Evolutionary conservation across 2,888 invertebrate genomes (phyloP).

Genomic region (Himalopsyche anomala): DNA sequence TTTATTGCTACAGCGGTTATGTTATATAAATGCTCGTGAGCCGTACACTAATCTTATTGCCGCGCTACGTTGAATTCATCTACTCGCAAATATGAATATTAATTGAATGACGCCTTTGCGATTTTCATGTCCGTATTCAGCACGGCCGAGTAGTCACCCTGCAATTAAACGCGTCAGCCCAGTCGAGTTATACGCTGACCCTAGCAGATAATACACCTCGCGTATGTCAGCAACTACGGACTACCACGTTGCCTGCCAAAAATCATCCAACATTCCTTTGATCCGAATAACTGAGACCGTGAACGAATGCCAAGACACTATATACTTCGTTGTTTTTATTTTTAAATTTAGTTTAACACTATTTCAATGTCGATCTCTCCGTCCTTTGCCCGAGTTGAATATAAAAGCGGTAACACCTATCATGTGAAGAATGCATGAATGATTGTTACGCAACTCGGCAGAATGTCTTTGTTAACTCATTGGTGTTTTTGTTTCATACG

Average conservation of each 20-base stretch:
- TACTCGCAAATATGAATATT: background rate
- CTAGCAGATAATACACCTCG: conserved; percentile 6
- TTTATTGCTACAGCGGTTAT: background rate
- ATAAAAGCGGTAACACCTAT: background rate
- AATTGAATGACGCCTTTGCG: background rate
- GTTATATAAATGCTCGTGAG: background rate
- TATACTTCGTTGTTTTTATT: conserved; percentile 54
- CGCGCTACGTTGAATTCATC: background rate
- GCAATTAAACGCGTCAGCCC: background rate
- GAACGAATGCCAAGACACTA: conserved; percentile 55
- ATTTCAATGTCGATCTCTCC: conserved; percentile 55
- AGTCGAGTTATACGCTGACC: background rate
- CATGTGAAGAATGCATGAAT: background rate
- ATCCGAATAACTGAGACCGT: conserved; percentile 51
- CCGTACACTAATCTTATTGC: background rate
- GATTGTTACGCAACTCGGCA: conserved; percentile 11
- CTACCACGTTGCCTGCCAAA: background rate
- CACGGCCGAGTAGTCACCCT: background rate
- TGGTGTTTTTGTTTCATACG: background rate
- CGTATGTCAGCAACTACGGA: background rate
- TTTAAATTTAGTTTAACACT: conserved; percentile 57
- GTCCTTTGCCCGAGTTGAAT: conserved; percentile 45
- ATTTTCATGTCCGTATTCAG: background rate
- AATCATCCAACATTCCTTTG: conserved; percentile 37
- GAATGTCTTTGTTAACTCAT: conserved; percentile 3